Conservation (phyloP, 30 jellyfish, hydroid and myxozoan genomes). For the Chrysaora quinquecirrha region DNA sequence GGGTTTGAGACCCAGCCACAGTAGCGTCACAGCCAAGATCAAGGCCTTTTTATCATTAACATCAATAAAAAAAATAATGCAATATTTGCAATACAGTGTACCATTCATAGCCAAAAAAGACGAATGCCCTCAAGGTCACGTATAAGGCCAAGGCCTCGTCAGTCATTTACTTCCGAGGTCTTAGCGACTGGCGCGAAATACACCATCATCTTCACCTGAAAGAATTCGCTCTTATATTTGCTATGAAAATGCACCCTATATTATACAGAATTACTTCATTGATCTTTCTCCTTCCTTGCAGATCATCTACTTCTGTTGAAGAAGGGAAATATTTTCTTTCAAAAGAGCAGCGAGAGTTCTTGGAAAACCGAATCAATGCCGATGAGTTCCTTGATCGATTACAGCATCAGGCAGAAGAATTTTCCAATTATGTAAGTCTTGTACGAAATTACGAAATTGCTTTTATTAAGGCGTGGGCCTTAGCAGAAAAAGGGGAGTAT, state of each 20-base stretch:
- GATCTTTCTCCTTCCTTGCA: background rate
- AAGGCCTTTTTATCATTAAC: no score
- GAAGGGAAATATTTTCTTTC: constrained; percentile 8
- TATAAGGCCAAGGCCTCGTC: no score
- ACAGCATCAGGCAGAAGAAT: constrained; percentile 6
- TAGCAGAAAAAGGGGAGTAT: background rate
- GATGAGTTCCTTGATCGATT: constrained; percentile 33
- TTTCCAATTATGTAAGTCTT: constrained; percentile 12
- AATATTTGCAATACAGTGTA: no score
- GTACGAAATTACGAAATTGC: background rate
- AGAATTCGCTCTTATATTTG: background rate
- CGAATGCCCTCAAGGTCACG: no score
- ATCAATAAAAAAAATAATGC: no score
- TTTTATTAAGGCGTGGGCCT: no score
- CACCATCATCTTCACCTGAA: background rate
- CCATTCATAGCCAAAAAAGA: no score
- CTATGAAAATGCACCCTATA: background rate
- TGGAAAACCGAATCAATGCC: constrained; percentile 25
- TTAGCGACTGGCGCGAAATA: no score
- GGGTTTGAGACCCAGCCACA: no score
- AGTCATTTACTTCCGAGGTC: no score
- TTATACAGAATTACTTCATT: background rate
- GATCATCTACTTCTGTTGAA: background rate
- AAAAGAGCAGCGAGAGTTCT: constrained; percentile 20
- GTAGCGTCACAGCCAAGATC: no score